A percentile compares a stretch with the other conserved stretches of the same genome.
Conservation (phyloP, 2,888 invertebrate species). For the Meiosimyza platycephala region DNA sequence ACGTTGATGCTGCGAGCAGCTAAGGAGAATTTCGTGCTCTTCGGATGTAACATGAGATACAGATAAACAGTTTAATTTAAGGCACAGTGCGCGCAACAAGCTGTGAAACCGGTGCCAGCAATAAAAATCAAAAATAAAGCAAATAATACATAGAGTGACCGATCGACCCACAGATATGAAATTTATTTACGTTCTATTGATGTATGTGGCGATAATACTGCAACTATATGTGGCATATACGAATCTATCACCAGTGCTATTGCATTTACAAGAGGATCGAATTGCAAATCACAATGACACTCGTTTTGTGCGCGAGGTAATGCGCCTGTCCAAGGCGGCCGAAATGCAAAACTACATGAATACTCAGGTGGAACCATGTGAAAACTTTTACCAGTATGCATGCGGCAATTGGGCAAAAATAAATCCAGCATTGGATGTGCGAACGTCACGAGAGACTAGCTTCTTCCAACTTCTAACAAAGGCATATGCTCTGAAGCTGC, state of each 20-base stretch:
- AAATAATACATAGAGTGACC: not conserved
- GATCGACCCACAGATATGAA: not conserved
- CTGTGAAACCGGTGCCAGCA: not conserved
- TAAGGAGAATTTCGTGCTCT: constrained; percentile 12
- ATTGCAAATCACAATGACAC: constrained; percentile 55
- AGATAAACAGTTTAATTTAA: constrained; percentile 42
- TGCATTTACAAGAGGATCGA: constrained; percentile 51
- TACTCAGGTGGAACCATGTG: constrained; percentile 54
- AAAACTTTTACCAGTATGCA: constrained; percentile 59
- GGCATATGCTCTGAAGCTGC: constrained; percentile 56
- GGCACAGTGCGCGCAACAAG: constrained; percentile 42
- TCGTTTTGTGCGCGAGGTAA: constrained; percentile 54
- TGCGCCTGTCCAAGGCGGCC: constrained; percentile 59
- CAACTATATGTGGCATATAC: not conserved
- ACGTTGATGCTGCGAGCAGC: not conserved
- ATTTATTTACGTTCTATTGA: not conserved
- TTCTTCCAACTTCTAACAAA: constrained; percentile 51
- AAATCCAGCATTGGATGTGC: constrained; percentile 54
- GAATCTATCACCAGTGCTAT: constrained; percentile 41
- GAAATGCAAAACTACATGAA: constrained; percentile 61
- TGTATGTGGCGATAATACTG: constrained; percentile 6
- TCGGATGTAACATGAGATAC: constrained; percentile 27
- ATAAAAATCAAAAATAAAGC: not conserved
- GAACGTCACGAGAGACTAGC: constrained; percentile 53
- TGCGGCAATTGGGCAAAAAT: constrained; percentile 61